Base-by-base conservation (phyloP, 2,113 vertebrate species). In the Phrynosoma platyrhinos region DNA sequence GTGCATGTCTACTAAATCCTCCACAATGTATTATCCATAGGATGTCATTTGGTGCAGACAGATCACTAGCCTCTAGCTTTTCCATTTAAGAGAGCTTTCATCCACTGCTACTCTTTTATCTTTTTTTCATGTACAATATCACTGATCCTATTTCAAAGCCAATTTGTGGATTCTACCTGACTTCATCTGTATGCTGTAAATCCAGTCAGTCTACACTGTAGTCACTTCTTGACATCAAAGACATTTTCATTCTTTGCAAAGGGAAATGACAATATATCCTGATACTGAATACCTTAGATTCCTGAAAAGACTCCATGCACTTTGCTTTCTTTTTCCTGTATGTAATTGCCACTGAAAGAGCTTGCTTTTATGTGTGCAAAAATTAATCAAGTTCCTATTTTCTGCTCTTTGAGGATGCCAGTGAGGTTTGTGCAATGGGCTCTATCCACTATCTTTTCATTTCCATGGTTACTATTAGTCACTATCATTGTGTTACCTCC, bases 401-500 rank as follows among this genome's bases (percentile, higher is more conserved):
- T 95, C 90, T 94, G 90, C 92, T 83, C 84, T 94, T 92, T 85
- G 90, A 86, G 90, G 83, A 93, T 92, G 87, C 93, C 91, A 94
- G 89, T 87, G 32, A 81, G 90, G 92, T 83, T 90, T 93, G 85
- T 78, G n/a, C 92, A 86, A 75, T 91, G 84, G 55, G 85, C 72
- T 92, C 75, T 92, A 91, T 91, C 84, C 79, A 86, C 86, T 94
- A 16, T 75, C 87, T 93, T 95, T 91, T 14, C 85, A 93, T 94
- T 91, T 94, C 86, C 90, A 72, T 74, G 92, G 93, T 95, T 95
- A 94, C 94, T 91, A 75, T 90, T 91, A 93, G 86, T 93, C 86
- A 85, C 71, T 89, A 88, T 68, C 47, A 83, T 87, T 93, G 75
- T 92, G 62, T 92, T 93, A 94, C 91, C 83, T 87, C 74, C 64